Evolutionary conservation across 2,888 invertebrate genomes (phyloP), one percentile per base, ranked within the genome.

Genomic region (Luperina nickerlii): DNA sequence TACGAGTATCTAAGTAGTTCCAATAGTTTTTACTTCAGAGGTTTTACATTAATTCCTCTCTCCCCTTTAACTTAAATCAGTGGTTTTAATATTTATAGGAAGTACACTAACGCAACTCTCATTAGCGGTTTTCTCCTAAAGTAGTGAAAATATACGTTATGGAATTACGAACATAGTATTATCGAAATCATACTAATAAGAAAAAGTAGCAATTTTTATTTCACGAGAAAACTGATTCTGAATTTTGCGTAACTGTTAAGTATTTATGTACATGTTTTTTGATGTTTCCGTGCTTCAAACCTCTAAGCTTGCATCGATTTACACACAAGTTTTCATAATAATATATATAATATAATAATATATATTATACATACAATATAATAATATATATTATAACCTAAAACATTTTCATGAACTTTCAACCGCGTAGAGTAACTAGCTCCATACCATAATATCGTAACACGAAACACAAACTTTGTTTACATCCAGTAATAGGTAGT

Each of bases 401-500:
- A 32, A 80, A 63, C n/a, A 79, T 42, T 15, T 60, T 60, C 27
- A 32, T 60, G 9, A 54, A 54, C 5, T 62, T 54, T 69, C 3
- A n/a, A 78, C 32, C 32, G 38, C 48, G 13, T 48, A 62, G 13
- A 45, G 18, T 32, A 15, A 48, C 54, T 38, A 57, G 27, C 42
- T 27, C 8, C 1, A 60, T 27, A 32, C 13, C 20, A 66, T 63
- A 6, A 69, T 71, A 48, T 67, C 48, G 76, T 79, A 69, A 68
- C 51, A 57, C 38, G 18, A 45, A 74, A 5, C 48, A 45, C 42
- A 74, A 88, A 82, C 67, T 84, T 88, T 78, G 78, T 86, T 85
- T 83, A 66, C 81, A 67, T 4, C 51, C 60, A 78, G 83, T 83
- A 88, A 88, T 86, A 38, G 38, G 38, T 38, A 88, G 87, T 89